Percentiles rank a stretch among this genome's conserved stretches.
Conservation (phyloP, 2,888 invertebrate species). For the Agrochola macilenta region DNA sequence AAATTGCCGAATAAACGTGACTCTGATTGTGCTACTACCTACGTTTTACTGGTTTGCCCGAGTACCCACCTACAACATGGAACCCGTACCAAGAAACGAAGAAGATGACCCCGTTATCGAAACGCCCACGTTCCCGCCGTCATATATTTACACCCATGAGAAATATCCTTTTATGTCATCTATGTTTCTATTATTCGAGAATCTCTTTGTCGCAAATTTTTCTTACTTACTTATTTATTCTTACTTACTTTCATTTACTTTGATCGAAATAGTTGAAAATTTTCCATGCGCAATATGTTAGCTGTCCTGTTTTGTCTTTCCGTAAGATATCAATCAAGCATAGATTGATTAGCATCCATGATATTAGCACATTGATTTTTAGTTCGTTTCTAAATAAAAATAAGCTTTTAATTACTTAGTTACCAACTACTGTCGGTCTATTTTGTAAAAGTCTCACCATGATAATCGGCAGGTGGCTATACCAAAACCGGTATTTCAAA, state of each 20-base stretch:
- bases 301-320: background rate
- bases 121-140: no score
- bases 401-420: background rate
- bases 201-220: background rate
- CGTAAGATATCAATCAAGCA: conserved; percentile 1
- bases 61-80: no score
- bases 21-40: no score
- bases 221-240: no score
- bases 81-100: no score
- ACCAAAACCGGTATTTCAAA: background rate
- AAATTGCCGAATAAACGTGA: no score
- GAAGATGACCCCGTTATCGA: no score
- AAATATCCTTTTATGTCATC: background rate
- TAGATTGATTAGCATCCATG: background rate
- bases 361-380: background rate
- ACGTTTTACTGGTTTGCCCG: no score
- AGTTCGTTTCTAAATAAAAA: background rate
- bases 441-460: no score
- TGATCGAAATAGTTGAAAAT: background rate
- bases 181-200: background rate
- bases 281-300: background rate
- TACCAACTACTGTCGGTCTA: background rate
- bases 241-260: background rate
- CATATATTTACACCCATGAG: no score
- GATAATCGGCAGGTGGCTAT: no score